phyloP scores from a whole-genome alignment of 2,113 vertebrate species.

The Strix aluco region DNA sequence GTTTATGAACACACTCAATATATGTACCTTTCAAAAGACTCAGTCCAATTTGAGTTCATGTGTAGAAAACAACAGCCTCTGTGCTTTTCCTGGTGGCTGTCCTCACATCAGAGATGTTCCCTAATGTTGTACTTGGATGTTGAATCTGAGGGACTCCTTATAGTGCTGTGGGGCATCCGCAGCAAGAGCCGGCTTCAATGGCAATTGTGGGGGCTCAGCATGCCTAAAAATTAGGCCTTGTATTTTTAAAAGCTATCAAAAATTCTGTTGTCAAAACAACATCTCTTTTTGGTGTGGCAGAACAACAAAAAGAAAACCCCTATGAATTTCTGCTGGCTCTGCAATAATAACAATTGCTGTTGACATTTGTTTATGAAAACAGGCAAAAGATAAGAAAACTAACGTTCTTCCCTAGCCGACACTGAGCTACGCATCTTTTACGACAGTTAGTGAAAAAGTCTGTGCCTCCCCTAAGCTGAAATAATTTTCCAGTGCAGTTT shows the following conservation, averaged over 20 bases:
- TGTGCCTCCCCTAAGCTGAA: not conserved
- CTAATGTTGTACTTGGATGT: not conserved
- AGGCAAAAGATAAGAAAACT: slow-evolving; percentile 32
- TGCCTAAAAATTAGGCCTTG: not conserved
- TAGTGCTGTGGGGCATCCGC: not conserved
- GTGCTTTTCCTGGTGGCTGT: not conserved
- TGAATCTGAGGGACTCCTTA: not conserved
- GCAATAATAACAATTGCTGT: slow-evolving; percentile 5
- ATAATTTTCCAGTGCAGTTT: not conserved
- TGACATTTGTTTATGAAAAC: slow-evolving; percentile 14
- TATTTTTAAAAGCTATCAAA: slow-evolving; percentile 36
- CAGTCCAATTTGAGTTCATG: not conserved
- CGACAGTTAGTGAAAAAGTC: not conserved
- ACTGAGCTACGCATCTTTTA: not conserved
- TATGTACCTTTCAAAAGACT: not conserved
- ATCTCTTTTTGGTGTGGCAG: not conserved
- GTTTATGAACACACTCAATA: not conserved
- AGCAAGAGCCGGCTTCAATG: not conserved
- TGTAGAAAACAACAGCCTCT: not conserved
- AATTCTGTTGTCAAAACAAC: slow-evolving; percentile 2
- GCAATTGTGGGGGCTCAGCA: not conserved
- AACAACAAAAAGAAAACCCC: slow-evolving; percentile 2
- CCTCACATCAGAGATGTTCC: not conserved
- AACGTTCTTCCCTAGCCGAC: not conserved
- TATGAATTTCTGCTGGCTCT: slow-evolving; percentile 25